A percentile compares a stretch with the other conserved stretches of the same genome.
These are phyloP conservation scores for Penaeus japonicus DNA, from an alignment of 1,140 invertebrate species.

Conservation along the genomic window DNA sequence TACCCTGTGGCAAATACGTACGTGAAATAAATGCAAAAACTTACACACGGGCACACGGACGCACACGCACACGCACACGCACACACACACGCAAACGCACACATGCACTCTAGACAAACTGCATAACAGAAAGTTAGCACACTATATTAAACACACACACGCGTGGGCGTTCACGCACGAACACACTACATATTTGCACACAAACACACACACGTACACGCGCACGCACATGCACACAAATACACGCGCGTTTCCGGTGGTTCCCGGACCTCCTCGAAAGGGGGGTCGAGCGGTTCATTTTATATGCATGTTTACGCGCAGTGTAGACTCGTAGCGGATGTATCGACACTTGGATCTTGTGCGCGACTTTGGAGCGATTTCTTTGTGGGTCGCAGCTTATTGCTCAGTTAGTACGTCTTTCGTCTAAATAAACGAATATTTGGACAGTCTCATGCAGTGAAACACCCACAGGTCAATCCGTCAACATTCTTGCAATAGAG, in stretches of 20 bases:
- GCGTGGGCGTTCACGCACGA: background rate
- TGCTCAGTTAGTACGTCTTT: too few relatives aligned
- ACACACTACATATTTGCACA: background rate
- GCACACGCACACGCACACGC: background rate
- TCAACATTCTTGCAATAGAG: too few relatives aligned
- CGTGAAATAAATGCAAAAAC: background rate
- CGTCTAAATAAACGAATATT: too few relatives aligned
- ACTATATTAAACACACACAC: background rate
- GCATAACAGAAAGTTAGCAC: background rate
- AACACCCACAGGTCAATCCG: too few relatives aligned
- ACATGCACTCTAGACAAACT: background rate
- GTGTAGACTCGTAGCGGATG: too few relatives aligned
- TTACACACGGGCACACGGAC: background rate
- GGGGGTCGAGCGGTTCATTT: too few relatives aligned
- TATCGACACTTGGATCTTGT: too few relatives aligned
- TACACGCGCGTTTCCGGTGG: background rate
- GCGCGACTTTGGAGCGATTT: too few relatives aligned
- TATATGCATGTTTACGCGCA: too few relatives aligned
- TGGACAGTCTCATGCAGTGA: too few relatives aligned
- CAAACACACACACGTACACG: background rate
- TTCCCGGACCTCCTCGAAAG: too few relatives aligned
- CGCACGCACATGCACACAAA: background rate
- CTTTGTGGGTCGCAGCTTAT: too few relatives aligned
- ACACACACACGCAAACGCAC: background rate
- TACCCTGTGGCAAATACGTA: background rate